Evolutionary conservation across 2,113 vertebrate genomes (phyloP).

Genomic region (Mystacornis crossleyi): DNA sequence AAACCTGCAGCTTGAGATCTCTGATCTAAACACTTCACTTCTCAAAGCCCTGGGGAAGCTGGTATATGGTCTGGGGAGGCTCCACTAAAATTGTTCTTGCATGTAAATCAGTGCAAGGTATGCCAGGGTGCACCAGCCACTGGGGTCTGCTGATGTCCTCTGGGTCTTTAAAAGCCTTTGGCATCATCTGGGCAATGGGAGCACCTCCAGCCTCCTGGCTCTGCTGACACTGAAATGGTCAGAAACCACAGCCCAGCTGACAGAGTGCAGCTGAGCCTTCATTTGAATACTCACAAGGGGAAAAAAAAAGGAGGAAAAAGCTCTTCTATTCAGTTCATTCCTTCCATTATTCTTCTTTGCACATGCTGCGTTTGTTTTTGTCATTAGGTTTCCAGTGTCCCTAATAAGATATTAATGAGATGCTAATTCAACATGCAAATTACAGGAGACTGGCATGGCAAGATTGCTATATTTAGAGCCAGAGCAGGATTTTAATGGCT

Average conservation of each 20-base stretch:
- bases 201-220: not conserved
- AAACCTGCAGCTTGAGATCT: not conserved
- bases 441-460: slow-evolving; percentile 59
- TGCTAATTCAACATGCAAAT: slow-evolving; percentile 71
- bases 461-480: slow-evolving; percentile 61
- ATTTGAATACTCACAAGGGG: slow-evolving; percentile 14
- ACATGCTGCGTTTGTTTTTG: slow-evolving; percentile 64
- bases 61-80: not conserved
- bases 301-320: not conserved
- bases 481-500: slow-evolving; percentile 54
- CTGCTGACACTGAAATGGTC: not conserved
- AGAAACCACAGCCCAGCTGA: not conserved
- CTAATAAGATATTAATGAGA: slow-evolving; percentile 71
- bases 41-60: not conserved
- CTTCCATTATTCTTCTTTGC: slow-evolving; percentile 17
- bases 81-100: not conserved
- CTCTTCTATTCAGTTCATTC: slow-evolving; percentile 17
- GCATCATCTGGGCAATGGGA: not conserved
- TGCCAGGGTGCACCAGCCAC: not conserved
- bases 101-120: not conserved
- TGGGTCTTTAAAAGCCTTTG: not conserved
- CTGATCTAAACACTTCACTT: not conserved
- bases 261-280: not conserved
- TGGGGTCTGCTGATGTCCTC: not conserved
- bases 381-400: slow-evolving; percentile 56